Conservation (phyloP, 2,888 invertebrate genomes). For the Ctena decussata region DNA sequence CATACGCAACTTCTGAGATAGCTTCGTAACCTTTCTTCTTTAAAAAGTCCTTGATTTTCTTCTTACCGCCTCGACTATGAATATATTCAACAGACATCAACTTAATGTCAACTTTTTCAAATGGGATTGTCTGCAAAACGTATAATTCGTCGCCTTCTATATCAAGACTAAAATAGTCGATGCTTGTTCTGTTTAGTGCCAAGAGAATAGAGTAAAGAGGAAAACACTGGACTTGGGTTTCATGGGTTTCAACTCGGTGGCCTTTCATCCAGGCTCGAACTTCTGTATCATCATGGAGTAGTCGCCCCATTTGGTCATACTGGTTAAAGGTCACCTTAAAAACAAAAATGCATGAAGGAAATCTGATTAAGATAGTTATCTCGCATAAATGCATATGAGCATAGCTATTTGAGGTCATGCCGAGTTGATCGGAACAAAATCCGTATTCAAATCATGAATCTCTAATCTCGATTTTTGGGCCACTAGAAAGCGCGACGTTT, state of each 20-base stretch:
- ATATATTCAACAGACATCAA: slow-evolving; percentile 73
- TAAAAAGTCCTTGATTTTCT: neutral
- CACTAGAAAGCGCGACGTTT: no score
- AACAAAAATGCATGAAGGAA: no score
- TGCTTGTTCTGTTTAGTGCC: slow-evolving; percentile 91
- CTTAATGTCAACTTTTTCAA: slow-evolving; percentile 87
- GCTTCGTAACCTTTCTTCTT: neutral
- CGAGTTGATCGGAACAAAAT: no score
- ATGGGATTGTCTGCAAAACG: slow-evolving; percentile 90
- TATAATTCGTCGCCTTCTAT: slow-evolving; percentile 88
- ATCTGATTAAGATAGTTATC: no score
- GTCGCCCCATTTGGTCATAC: neutral
- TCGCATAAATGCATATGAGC: no score
- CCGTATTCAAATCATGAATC: no score
- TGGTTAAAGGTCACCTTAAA: neutral
- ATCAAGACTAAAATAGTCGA: slow-evolving; percentile 91
- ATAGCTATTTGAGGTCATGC: no score
- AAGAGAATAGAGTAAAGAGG: slow-evolving; percentile 93
- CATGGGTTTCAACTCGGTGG: neutral
- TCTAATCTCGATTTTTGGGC: no score
- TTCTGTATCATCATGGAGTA: neutral
- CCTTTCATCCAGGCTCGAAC: neutral
- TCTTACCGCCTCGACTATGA: slow-evolving; percentile 28
- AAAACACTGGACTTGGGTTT: slow-evolving; percentile 90
- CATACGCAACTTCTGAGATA: neutral